Percentiles rank a stretch among this genome's conserved stretches.
Evolutionary conservation across 2,113 vertebrate species (phyloP).

Genomic region (Eptesicus fuscus): DNA sequence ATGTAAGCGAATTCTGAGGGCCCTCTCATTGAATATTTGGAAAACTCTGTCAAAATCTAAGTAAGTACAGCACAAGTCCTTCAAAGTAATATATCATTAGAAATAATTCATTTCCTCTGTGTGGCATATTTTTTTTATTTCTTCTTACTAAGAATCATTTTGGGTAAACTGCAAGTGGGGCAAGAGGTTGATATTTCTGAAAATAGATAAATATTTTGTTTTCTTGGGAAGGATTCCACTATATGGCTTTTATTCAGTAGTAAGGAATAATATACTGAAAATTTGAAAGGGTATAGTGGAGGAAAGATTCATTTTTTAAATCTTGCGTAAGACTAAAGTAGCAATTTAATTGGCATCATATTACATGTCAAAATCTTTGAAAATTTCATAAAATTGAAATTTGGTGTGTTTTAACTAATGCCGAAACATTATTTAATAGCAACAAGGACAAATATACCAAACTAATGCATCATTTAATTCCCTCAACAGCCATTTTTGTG

Average conservation of each 20-base stretch:
- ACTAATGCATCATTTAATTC: background rate
- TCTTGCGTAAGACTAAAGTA: background rate
- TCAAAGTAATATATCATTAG: background rate
- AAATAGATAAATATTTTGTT: background rate
- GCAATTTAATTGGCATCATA: background rate
- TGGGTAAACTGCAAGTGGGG: background rate
- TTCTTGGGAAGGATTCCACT: background rate
- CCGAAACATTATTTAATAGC: background rate
- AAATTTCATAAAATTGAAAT: background rate
- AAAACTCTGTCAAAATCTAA: slow-evolving; percentile 29
- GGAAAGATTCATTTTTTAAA: background rate
- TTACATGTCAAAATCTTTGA: background rate
- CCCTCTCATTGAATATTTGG: slow-evolving; percentile 22
- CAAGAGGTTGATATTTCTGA: background rate
- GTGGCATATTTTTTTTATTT: background rate
- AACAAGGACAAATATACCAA: background rate
- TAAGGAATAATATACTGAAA: background rate
- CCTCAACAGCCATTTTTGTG: background rate
- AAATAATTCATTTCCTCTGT: background rate
- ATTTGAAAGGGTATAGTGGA: background rate
- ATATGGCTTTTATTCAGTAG: background rate
- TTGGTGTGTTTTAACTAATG: background rate
- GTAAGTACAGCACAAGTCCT: slow-evolving; percentile 55
- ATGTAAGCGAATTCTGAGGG: slow-evolving; percentile 15
- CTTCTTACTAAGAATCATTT: background rate